Evolutionary conservation across 53 echinoderm and acorn worm species (phyloP).

Genomic region (Echinarachnius parma): DNA sequence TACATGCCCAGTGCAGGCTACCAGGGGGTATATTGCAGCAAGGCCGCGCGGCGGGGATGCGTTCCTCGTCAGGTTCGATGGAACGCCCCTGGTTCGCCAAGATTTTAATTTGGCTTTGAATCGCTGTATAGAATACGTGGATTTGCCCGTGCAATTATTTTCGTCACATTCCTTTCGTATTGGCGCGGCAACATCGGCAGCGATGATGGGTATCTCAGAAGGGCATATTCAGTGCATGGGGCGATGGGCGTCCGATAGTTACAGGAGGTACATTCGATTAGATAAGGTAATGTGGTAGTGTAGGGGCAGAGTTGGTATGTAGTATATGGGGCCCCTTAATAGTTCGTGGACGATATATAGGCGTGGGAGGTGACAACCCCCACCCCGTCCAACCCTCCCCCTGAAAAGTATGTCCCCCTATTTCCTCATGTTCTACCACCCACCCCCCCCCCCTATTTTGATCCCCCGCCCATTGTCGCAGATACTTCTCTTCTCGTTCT

Average conservation of each 20-base stretch:
- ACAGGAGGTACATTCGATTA: background rate
- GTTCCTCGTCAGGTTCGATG: background rate
- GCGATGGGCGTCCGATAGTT: background rate
- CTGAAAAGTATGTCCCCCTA: no score
- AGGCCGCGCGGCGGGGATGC: background rate
- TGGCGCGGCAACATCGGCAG: constrained; percentile 34
- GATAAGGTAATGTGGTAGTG: background rate
- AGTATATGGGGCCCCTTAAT: no score
- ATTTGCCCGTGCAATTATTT: background rate
- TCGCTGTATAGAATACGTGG: background rate
- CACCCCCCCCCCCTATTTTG: no score
- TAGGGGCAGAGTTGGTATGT: no score
- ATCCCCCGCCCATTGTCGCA: no score
- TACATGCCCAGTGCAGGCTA: constrained; percentile 1
- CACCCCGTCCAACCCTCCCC: no score
- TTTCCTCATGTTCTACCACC: no score
- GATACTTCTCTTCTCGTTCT: no score
- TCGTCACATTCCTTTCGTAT: constrained; percentile 28
- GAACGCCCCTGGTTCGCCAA: background rate
- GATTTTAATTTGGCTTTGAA: constrained; percentile 8
- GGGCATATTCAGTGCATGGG: background rate
- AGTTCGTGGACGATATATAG: no score
- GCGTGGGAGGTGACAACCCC: no score
- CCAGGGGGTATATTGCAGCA: background rate
- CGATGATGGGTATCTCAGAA: constrained; percentile 9